A percentile compares a stretch with the other conserved stretches of the same genome.
Evolutionary conservation across 1,140 invertebrate genomes (phyloP).

Genomic region (Sitobion miscanthi): DNA sequence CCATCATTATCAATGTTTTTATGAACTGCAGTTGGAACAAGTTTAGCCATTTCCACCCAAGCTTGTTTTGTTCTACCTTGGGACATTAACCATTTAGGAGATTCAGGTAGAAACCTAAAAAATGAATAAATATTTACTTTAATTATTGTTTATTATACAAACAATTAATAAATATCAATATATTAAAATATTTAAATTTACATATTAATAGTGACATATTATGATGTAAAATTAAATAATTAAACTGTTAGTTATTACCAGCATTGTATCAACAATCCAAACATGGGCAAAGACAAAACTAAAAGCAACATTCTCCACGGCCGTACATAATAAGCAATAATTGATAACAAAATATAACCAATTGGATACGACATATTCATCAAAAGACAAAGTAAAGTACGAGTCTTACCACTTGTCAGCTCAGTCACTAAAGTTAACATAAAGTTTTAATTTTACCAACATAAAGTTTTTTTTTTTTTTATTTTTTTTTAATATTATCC

Average conservation of each 20-base stretch:
- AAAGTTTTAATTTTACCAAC: not conserved
- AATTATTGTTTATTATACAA: not conserved
- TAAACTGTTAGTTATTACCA: not conserved
- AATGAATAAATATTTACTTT: not conserved
- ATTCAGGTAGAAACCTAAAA: constrained; percentile 64
- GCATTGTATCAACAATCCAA: constrained; percentile 44
- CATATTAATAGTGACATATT: not conserved
- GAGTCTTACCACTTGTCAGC: constrained; percentile 67
- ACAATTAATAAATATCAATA: not conserved
- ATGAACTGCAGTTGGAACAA: constrained; percentile 49
- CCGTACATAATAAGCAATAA: constrained; percentile 66
- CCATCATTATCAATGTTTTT: not conserved
- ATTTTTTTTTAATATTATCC: not conserved
- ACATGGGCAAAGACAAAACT: constrained; percentile 10
- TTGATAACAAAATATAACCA: constrained; percentile 66
- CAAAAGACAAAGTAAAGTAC: constrained; percentile 70
- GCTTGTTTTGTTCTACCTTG: constrained; percentile 62
- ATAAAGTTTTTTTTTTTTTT: no score
- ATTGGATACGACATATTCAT: constrained; percentile 68
- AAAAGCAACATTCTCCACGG: constrained; percentile 64
- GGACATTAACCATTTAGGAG: constrained; percentile 64
- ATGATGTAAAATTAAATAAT: not conserved
- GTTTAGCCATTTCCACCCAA: constrained; percentile 59
- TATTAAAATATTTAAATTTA: not conserved
- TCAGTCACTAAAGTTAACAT: constrained; percentile 68